Evolutionary conservation across 2,113 vertebrate species (phyloP).

Genomic region (Aspiorhynchus laticeps): DNA sequence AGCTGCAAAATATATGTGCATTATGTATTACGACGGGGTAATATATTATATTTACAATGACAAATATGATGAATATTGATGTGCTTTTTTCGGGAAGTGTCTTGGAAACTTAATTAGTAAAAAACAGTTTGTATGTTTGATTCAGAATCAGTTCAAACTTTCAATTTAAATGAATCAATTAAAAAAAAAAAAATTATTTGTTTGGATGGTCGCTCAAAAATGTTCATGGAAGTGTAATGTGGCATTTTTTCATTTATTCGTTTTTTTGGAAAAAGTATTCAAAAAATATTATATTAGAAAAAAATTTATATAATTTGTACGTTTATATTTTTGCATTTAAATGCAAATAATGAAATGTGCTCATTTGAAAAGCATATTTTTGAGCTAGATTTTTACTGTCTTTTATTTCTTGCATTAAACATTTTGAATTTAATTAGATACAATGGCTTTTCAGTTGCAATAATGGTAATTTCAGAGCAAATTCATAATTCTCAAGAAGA

Average conservation of each 20-base stretch:
- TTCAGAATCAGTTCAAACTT: not conserved
- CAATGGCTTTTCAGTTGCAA: not conserved
- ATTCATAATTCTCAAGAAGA: not conserved
- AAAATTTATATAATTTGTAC: not conserved
- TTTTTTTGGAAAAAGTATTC: not conserved
- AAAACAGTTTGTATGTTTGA: not conserved
- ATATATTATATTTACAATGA: no score
- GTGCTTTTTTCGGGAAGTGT: no score
- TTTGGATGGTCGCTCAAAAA: not conserved
- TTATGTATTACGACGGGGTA: no score
- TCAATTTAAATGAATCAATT: not conserved
- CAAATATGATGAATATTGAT: no score
- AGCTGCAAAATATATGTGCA: not conserved
- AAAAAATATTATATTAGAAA: no score
- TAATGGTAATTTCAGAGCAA: not conserved
- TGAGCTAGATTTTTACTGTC: not conserved
- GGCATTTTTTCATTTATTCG: not conserved
- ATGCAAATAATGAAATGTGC: not conserved
- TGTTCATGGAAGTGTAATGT: not conserved
- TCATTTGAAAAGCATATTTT: not conserved
- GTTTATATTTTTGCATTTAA: not conserved
- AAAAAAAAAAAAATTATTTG: not conserved
- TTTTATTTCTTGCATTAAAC: not conserved
- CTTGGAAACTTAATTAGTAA: no score
- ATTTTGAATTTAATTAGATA: not conserved